phyloP scores from a whole-genome alignment of 2,888 invertebrate species.

The Plebejus anna region DNA sequence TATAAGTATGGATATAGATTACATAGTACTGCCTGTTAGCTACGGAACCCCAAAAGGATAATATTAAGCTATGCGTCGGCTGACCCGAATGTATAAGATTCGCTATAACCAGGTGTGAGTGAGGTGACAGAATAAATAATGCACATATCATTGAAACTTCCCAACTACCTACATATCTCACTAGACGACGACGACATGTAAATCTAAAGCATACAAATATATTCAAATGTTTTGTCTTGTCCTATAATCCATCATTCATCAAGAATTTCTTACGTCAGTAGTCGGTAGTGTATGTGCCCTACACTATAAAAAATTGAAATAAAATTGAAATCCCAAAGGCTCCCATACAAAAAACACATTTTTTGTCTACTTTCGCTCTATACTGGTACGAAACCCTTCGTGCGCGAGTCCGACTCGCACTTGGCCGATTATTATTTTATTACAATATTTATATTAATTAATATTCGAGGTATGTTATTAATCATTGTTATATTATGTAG shows the following conservation, averaged over 20 bases:
- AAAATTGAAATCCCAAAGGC: too few species aligned
- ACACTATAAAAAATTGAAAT: too few species aligned
- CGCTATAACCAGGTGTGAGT: slow-evolving; percentile 15
- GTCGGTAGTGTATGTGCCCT: too few species aligned
- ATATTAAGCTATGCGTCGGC: slow-evolving; percentile 13
- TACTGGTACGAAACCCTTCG: too few species aligned
- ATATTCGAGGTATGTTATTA: not conserved
- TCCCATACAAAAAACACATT: too few species aligned
- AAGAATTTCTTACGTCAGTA: not conserved
- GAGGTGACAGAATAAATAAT: slow-evolving; percentile 15
- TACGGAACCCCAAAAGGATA: not conserved
- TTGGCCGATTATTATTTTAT: too few species aligned
- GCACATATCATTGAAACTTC: slow-evolving; percentile 25
- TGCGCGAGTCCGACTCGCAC: too few species aligned
- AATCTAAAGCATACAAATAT: slow-evolving; percentile 6
- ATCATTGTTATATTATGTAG: not conserved
- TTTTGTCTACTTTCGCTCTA: too few species aligned
- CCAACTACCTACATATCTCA: slow-evolving; percentile 12
- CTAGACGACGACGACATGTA: not conserved
- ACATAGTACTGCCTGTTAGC: not conserved
- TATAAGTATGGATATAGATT: too few species aligned
- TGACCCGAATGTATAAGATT: slow-evolving; percentile 26
- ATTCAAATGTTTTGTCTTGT: slow-evolving; percentile 8
- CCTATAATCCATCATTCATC: not conserved
- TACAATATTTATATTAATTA: too few species aligned